Evolutionary conservation across 2,113 vertebrate species (phyloP).

Genomic region (Pollachius pollachius): DNA sequence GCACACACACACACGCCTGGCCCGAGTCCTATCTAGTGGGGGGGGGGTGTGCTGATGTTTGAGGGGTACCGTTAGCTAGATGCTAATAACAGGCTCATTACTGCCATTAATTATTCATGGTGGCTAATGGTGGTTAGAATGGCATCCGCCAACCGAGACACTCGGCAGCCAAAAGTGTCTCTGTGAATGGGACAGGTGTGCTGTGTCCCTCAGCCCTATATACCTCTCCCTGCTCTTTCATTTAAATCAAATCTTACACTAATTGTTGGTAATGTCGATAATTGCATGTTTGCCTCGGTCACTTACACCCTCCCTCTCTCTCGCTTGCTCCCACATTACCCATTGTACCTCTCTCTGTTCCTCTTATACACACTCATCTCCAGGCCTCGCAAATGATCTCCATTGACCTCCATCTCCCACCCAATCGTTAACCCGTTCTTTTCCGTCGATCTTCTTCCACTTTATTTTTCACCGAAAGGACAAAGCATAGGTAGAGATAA

Average conservation of each 20-base stretch:
- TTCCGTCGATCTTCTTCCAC: too few relatives aligned
- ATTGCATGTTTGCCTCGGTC: not conserved
- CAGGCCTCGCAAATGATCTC: too few relatives aligned
- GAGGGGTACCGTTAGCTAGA: constrained; percentile 20
- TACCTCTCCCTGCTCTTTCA: constrained; percentile 34
- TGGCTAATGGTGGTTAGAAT: constrained; percentile 63
- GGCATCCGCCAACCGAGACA: constrained; percentile 35
- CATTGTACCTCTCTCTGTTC: too few relatives aligned
- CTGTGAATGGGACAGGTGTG: constrained; percentile 47
- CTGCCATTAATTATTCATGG: constrained; percentile 64
- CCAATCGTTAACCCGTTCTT: too few relatives aligned
- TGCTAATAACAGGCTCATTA: constrained; percentile 46
- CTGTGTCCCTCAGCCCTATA: constrained; percentile 44
- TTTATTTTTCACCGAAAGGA: too few relatives aligned
- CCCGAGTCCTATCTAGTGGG: constrained; percentile 21
- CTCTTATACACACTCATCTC: too few relatives aligned
- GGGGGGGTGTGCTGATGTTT: not conserved
- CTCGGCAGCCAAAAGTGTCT: constrained; percentile 36
- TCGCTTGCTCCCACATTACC: too few relatives aligned
- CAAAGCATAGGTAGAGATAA: too few relatives aligned
- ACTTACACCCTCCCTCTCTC: not conserved
- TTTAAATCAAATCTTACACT: too few relatives aligned
- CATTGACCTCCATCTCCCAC: too few relatives aligned
- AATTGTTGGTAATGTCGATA: not conserved
- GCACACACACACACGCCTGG: too few relatives aligned